Evolutionary conservation across 2,888 invertebrate genomes (phyloP), one percentile per base, ranked within the genome.

Genomic region (Lasioglossum malachurum): DNA sequence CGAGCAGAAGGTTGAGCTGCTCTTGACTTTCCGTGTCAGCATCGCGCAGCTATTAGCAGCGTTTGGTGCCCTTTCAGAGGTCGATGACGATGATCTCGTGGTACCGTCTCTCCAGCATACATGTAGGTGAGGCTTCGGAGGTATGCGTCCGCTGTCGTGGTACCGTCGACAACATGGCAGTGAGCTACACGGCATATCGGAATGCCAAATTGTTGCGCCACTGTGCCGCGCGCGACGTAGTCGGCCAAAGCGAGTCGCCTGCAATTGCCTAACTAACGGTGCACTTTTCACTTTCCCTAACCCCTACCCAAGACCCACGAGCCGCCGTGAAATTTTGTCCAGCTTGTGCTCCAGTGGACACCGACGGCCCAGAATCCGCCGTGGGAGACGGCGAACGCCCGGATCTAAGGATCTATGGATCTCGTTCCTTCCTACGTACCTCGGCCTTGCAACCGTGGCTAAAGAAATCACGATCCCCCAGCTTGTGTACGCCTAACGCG

Each of bases 201-300:
- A 94, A 95, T 95, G 93, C 93, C 94, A 94, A 95, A 95, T 94
- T 93, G 89, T 95, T 95, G 94, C 95, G 93, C 92, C 94, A 95
- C 80, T 86, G 78, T 71, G 82, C 78, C 91, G 80, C 74, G 83
- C 78, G 90, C 89, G 91, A 88, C 87, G 92, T 88, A 90, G 91
- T 92, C 91, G 84, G 89, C 90, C 80, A 91, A 89, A 91, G 92
- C 91, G 86, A 91, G 89, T 90, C 90, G 89, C 88, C 87, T 49
- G 84, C 71, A 92, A 91, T 94, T 94, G 92, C 94, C 91, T 92
- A 94, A 94, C 93, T 92, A 94, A 94, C 92, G 86, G 89, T 89
- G 89, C 90, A 93, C 93, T 94, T 94, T 94, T 94, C 92, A 93
- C 94, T 94, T 93, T 94, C 93, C 93, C 91, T 92, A 91, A 88